phyloP scores from a whole-genome alignment of 2,888 invertebrate species.

The Saturnia pavonia region DNA sequence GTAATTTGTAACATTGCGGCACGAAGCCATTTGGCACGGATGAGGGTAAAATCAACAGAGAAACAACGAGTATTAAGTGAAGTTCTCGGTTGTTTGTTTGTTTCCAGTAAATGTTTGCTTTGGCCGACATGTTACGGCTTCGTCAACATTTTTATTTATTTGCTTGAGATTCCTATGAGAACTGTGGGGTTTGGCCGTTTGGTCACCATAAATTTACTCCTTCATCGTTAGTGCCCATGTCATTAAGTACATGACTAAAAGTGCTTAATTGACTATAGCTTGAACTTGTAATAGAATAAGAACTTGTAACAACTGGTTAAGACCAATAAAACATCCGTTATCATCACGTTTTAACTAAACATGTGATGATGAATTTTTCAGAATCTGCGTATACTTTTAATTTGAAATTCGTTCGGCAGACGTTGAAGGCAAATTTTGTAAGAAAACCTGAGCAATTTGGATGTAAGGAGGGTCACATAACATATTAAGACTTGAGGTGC shows the following conservation, averaged over 20 bases:
- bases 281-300: too few relatives aligned
- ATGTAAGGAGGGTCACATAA: too few relatives aligned
- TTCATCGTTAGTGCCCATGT: background rate
- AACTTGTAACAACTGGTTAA: too few relatives aligned
- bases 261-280: background rate
- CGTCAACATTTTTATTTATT: constrained; percentile 9
- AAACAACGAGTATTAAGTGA: constrained; percentile 11
- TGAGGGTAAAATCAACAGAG: background rate
- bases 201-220: background rate
- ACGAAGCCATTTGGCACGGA: background rate
- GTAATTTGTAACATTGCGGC: background rate
- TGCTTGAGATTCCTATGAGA: background rate
- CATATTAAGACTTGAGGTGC: too few relatives aligned
- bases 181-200: background rate
- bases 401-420: too few relatives aligned
- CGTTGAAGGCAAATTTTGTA: too few relatives aligned
- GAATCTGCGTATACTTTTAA: too few relatives aligned
- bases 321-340: too few relatives aligned
- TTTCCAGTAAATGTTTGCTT: constrained; percentile 9
- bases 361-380: too few relatives aligned
- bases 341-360: too few relatives aligned
- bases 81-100: constrained; percentile 10
- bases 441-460: too few relatives aligned
- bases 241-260: too few relatives aligned
- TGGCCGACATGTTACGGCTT: constrained; percentile 11